phyloP scores from a whole-genome alignment of 2,888 invertebrate genomes.

The Tricholauxania praeusta region DNA sequence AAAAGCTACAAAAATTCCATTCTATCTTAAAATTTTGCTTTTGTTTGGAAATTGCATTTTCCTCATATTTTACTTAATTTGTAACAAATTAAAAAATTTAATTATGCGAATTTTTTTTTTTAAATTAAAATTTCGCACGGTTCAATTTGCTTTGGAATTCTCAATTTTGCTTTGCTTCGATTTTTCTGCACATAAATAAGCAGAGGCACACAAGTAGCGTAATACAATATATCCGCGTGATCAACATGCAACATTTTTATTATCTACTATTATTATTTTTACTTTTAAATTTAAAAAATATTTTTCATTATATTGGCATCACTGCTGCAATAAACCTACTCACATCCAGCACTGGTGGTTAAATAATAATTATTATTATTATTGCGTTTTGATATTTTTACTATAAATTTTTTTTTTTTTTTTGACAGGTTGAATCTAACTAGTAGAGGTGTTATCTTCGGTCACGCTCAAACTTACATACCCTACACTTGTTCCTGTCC shows the following conservation, averaged over 20 bases:
- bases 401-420: no score
- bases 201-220: neutral
- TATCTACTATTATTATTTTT: conserved; percentile 8
- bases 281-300: neutral
- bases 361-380: no score
- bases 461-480: no score
- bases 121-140: neutral
- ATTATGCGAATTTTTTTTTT: conserved; percentile 1
- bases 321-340: neutral
- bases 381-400: no score
- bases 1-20: neutral
- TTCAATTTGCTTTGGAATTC: neutral
- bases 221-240: conserved; percentile 14
- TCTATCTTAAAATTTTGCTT: neutral
- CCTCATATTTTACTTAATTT: neutral
- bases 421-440: no score
- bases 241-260: conserved; percentile 12
- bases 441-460: no score
- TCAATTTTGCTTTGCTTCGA: neutral
- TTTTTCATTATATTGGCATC: neutral
- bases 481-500: no score
- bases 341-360: no score
- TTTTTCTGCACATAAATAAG: conserved; percentile 6
- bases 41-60: neutral
- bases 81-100: conserved; percentile 1